These are phyloP conservation scores for Hyla sarda DNA, from an alignment of 2,113 vertebrate genomes.

Conservation along the genomic window DNA sequence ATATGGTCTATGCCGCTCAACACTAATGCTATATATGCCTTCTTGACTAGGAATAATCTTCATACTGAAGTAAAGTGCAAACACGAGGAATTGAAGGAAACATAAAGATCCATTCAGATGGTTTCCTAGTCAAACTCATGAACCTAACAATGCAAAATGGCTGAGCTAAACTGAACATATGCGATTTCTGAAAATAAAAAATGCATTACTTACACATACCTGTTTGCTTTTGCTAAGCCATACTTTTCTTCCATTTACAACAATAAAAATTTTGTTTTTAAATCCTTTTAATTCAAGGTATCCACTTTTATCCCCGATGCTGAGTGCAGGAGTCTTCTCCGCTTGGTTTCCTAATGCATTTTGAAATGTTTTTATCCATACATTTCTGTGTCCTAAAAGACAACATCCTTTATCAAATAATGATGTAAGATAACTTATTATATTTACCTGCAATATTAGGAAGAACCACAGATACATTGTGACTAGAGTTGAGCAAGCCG, in stretches of 20 bases:
- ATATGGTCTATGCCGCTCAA: too few species aligned
- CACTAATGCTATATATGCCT: not conserved
- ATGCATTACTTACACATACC: slow-evolving; percentile 72
- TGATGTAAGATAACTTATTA: not conserved
- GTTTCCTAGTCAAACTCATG: not conserved
- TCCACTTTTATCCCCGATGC: slow-evolving; percentile 82
- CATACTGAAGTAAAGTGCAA: not conserved
- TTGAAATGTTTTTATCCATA: slow-evolving; percentile 87
- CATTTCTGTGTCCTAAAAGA: slow-evolving; percentile 79
- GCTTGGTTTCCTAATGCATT: slow-evolving; percentile 76
- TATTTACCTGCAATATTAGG: not conserved
- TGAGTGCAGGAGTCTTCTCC: slow-evolving; percentile 67
- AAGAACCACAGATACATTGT: not conserved
- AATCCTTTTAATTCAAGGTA: slow-evolving; percentile 90
- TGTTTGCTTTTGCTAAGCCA: slow-evolving; percentile 96
- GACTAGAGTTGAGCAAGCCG: too few species aligned
- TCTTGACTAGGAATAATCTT: not conserved
- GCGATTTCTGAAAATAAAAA: not conserved
- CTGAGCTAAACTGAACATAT: not conserved
- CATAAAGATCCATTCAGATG: not conserved
- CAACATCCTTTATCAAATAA: not conserved
- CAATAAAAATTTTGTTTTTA: slow-evolving; percentile 91
- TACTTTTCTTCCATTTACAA: slow-evolving; percentile 86
- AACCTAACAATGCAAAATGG: not conserved
- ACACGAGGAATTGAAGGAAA: not conserved